phyloP scores from a whole-genome alignment of 2,113 vertebrate species.

The Saccopteryx leptura region DNA sequence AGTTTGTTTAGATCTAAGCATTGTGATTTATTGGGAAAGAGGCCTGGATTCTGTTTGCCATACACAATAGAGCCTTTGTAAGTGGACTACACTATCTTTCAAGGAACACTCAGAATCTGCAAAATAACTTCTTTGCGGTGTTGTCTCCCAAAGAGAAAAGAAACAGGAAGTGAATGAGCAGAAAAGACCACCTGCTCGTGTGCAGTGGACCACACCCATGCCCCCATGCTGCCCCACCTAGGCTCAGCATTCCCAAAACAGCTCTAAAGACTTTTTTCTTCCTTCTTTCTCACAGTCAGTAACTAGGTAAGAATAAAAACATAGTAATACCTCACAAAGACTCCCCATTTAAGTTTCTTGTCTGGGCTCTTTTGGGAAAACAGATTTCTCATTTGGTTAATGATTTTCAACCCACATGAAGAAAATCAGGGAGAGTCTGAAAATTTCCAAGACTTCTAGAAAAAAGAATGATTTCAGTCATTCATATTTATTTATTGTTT shows the following conservation, averaged over 20 bases:
- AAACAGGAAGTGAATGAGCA: not conserved
- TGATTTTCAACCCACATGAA: not conserved
- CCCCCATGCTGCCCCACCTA: not conserved
- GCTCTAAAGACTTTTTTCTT: not conserved
- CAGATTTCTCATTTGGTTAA: not conserved
- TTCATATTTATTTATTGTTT: not conserved
- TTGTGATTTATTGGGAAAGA: not conserved
- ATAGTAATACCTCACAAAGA: not conserved
- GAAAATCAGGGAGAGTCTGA: not conserved
- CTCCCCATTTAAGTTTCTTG: not conserved
- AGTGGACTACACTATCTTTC: not conserved
- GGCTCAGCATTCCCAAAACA: not conserved
- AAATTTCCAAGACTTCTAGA: not conserved
- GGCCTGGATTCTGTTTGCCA: not conserved
- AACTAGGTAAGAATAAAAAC: not conserved
- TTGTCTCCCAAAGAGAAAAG: not conserved
- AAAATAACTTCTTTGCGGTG: not conserved
- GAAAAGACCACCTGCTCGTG: not conserved
- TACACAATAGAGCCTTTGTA: not conserved
- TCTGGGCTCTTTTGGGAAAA: not conserved
- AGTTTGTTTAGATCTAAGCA: not conserved
- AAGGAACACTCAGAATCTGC: not conserved
- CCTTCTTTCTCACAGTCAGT: not conserved
- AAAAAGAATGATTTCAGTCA: not conserved
- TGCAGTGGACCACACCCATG: fast-evolving